Base-by-base conservation (phyloP, 2,797 vertebrate genomes). In the Hapalemur alaotrensis region DNA sequence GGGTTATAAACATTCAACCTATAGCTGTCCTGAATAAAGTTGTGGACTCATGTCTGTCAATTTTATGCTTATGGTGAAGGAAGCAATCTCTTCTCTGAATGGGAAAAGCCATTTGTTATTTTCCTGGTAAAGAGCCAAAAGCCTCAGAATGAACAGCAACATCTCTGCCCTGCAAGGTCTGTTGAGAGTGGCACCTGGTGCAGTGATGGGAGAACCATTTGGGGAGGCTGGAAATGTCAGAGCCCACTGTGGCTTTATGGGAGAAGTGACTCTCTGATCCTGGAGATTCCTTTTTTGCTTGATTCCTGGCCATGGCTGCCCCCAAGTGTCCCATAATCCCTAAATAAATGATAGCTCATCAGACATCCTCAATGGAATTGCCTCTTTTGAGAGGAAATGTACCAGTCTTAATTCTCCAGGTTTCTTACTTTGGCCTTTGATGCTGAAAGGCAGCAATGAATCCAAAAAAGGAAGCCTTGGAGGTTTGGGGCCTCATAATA, bases 281-380 rank as follows among this genome's bases (percentile, higher is more conserved):
- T 17, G 32, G 20, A 78, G 54, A n/a, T 69, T 63, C 38, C n/a
- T 65, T 85, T 46, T 70, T 84, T 93, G 35, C 59, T 65, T 84
- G 57, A 89, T 69, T 92, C 52, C 23, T 96, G 67, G 63, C 28
- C 43, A 12, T 32, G 38, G 5, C 43, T 84, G n/a, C 30, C 9
- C 80, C 57, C 50, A 43, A 63, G 59, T 23, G 18, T 10, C 79
- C 70, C 11, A 25, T 72, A 87, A 87, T 69, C 80, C 67, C 54
- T 84, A 87, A 89, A 59, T 59, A 96, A 96, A 83, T 91, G 75
- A 81, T 32, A 84, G 38, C 28, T 82, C 32, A 76, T 41, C 22
- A 73, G 43, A 78, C 79, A 84, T 81, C 82, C 57, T 95, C 92
- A 82, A 0, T 23, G 80, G 52, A 94, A 83, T 67, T 81, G 22